A percentile compares a stretch with the other conserved stretches of the same genome.
Conservation (phyloP, 2,888 invertebrate genomes). For the Phalera bucephala region DNA sequence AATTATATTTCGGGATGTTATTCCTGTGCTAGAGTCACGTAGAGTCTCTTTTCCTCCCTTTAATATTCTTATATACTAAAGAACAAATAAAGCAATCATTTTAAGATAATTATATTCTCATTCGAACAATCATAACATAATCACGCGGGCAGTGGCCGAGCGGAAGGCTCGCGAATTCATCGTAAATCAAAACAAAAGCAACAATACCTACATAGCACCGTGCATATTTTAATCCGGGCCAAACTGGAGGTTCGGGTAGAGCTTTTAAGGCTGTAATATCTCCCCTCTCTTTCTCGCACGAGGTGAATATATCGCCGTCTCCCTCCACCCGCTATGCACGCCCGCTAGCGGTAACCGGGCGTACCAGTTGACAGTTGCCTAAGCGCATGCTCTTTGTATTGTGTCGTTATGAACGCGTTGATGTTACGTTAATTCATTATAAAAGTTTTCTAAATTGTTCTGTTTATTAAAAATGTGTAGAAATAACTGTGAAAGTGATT, state of each 20-base stretch:
- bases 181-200: constrained; percentile 45
- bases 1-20: too few species aligned
- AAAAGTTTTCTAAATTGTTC: constrained; percentile 22
- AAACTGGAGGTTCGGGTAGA: constrained; percentile 43
- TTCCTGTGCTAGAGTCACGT: too few species aligned
- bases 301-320: constrained; percentile 26
- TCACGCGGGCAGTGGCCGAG: too few species aligned
- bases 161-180: constrained; percentile 36
- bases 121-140: too few species aligned
- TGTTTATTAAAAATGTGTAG: constrained; percentile 22
- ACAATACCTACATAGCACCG: constrained; percentile 27
- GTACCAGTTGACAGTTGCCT: constrained; percentile 70
- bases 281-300: constrained; percentile 30
- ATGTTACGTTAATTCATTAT: constrained; percentile 24
- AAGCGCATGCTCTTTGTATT: constrained; percentile 69
- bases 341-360: constrained; percentile 59
- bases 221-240: constrained; percentile 50
- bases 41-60: too few species aligned
- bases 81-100: too few species aligned
- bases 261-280: constrained; percentile 54
- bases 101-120: too few species aligned
- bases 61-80: too few species aligned
- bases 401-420: constrained; percentile 36
- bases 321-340: constrained; percentile 42
- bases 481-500: constrained; percentile 24